These are phyloP conservation scores for Drosophila oshimai DNA, from an alignment of 1,140 invertebrate genomes.

Conservation along the genomic window DNA sequence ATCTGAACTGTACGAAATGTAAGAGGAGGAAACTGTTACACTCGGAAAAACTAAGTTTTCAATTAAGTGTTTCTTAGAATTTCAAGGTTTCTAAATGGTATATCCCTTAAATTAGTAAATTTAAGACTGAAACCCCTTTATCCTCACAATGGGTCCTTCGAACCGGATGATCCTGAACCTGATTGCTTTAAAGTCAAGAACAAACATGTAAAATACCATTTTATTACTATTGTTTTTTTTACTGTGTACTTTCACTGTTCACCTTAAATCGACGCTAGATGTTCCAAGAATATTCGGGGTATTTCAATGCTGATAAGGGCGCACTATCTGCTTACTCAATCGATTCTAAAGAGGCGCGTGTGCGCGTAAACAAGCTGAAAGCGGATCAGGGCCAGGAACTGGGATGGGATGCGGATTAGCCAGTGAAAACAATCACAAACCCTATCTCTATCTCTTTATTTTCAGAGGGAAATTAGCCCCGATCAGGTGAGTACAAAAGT, in stretches of 20 bases:
- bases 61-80: too few relatives aligned
- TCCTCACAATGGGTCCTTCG: too few relatives aligned
- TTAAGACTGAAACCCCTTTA: too few relatives aligned
- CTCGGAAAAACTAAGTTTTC: not conserved
- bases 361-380: constrained; percentile 28
- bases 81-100: too few relatives aligned
- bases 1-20: constrained; percentile 33
- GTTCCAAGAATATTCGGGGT: constrained; percentile 25
- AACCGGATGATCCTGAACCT: too few relatives aligned
- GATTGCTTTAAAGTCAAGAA: too few relatives aligned
- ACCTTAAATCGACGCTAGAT: constrained; percentile 18
- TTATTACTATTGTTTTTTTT: not conserved
- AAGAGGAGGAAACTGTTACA: constrained; percentile 17
- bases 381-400: constrained; percentile 23
- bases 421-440: constrained; percentile 2
- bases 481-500: constrained; percentile 16
- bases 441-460: not conserved
- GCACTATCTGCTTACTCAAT: constrained; percentile 23
- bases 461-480: not conserved
- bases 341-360: constrained; percentile 31
- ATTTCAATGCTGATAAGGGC: constrained; percentile 11
- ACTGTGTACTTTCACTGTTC: not conserved
- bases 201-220: not conserved
- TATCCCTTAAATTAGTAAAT: too few relatives aligned
- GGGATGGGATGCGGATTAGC: constrained; percentile 9